phyloP scores from a whole-genome alignment of 2,113 vertebrate genomes.

The Sylvia atricapilla region DNA sequence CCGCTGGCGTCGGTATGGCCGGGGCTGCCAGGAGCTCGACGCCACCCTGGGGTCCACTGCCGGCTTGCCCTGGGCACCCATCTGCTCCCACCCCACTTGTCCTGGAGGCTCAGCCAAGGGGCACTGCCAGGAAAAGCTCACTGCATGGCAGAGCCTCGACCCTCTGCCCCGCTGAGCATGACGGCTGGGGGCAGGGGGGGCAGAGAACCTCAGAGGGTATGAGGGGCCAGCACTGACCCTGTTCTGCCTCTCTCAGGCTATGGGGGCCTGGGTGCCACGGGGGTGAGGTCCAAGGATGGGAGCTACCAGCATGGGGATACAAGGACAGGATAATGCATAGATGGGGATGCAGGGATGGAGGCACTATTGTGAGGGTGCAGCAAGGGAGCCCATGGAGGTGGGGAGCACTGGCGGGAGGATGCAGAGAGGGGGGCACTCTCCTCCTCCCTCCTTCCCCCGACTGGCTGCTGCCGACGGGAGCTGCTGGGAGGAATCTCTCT shows the following conservation, averaged over 20 bases:
- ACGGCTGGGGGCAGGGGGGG: accelerated
- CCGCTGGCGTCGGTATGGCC: not conserved
- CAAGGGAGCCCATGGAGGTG: not conserved
- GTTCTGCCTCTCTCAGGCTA: not conserved
- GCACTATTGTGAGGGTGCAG: not conserved
- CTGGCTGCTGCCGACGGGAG: not conserved
- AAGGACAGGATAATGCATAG: not conserved
- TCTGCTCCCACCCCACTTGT: not conserved
- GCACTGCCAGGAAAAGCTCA: not conserved
- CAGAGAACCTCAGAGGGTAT: not conserved
- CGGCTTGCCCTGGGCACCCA: not conserved
- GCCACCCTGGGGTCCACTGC: not conserved
- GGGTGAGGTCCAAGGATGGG: too few relatives aligned
- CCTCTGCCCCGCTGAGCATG: not conserved
- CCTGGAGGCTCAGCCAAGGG: not conserved
- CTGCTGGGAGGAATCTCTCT: slow-evolving; percentile 5
- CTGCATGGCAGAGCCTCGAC: not conserved
- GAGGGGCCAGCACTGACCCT: not conserved
- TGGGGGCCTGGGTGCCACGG: not conserved
- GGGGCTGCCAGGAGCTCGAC: not conserved
- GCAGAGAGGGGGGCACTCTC: not conserved
- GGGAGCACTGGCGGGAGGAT: not conserved
- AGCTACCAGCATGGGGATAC: too few relatives aligned
- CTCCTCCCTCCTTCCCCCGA: not conserved
- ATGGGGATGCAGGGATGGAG: not conserved